Evolutionary conservation across 2,113 vertebrate genomes (phyloP).

Genomic region (Myodes glareolus): DNA sequence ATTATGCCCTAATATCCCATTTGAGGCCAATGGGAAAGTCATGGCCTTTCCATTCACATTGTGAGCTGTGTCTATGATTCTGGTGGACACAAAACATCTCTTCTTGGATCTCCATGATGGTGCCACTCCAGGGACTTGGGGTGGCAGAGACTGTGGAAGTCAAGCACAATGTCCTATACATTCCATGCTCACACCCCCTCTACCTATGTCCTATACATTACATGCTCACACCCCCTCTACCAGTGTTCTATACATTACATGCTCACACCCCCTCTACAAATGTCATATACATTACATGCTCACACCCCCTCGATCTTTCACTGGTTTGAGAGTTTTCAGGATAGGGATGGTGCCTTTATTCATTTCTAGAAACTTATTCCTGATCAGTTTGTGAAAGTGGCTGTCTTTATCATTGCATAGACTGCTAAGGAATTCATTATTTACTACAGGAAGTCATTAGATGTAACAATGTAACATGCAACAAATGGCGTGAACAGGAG

Average conservation of each 20-base stretch:
- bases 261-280: no score
- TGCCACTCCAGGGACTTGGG: not conserved
- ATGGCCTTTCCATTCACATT: slow-evolving; percentile 68
- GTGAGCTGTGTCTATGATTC: slow-evolving; percentile 4
- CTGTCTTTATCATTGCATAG: not conserved
- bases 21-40: slow-evolving; percentile 78
- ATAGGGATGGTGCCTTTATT: not conserved
- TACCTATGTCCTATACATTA: not conserved
- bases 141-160: not conserved
- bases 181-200: not conserved
- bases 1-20: slow-evolving; percentile 60
- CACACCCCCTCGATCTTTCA: not conserved
- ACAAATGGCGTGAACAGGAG: not conserved
- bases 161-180: not conserved
- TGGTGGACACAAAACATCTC: slow-evolving; percentile 14
- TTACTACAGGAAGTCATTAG: not conserved
- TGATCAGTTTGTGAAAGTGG: accelerated
- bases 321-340: accelerated
- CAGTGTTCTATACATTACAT: not conserved
- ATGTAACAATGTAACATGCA: not conserved
- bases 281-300: not conserved
- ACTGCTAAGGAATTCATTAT: not conserved
- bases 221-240: no score
- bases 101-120: not conserved
- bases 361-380: not conserved